Evolutionary conservation across 2,113 vertebrate species (phyloP), one percentile per base, ranked within the genome.

Genomic region (Pachycephala philippinensis): DNA sequence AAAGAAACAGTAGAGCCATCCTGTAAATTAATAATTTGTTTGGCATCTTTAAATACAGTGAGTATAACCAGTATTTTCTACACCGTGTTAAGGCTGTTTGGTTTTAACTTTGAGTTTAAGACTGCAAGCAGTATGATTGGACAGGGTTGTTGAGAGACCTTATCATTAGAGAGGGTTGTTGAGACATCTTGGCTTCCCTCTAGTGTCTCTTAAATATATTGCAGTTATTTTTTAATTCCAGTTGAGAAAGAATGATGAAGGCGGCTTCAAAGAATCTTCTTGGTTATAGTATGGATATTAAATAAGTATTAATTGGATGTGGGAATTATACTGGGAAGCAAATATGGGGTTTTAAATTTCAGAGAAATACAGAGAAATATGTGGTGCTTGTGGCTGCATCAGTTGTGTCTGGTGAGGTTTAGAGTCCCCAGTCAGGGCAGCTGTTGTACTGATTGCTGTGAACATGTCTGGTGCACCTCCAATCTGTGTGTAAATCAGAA

Each of bases 161-260:
- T 50, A 11, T 53, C 57, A 19, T 64, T 68, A 18, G 23, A 60
- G 16, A 52, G 28, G 16, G 16, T 33, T 80, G 22, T 59, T 77
- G 65, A 63, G 68, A 16, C 1, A 1, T 53, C 83, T 89, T 77
- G 86, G 68, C 39, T 93, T 81, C 92, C 92, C 94, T 93, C 96
- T 96, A 90, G 79, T 56, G 95, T 93, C 79, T 40, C 83, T 78
- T 72, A 39, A 65, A 66, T 81, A 72, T 63, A 93, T 81, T 95
- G 80, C 96, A 97, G 7, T 60, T 76, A 53, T 13, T 44, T 79
- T 87, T 79, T 52, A 24, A 61, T 68, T 68, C 27, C 53, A 53
- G 1, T 47, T 57, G 88, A 80, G 64, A 82, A 71, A 33, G 11
- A 40, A 10, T 1, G 2, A 27, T 64, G 30, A 54, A 39, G 8